These are phyloP conservation scores for Chaetura pelagica DNA, from an alignment of 2,113 vertebrate species.

Conservation along the genomic window DNA sequence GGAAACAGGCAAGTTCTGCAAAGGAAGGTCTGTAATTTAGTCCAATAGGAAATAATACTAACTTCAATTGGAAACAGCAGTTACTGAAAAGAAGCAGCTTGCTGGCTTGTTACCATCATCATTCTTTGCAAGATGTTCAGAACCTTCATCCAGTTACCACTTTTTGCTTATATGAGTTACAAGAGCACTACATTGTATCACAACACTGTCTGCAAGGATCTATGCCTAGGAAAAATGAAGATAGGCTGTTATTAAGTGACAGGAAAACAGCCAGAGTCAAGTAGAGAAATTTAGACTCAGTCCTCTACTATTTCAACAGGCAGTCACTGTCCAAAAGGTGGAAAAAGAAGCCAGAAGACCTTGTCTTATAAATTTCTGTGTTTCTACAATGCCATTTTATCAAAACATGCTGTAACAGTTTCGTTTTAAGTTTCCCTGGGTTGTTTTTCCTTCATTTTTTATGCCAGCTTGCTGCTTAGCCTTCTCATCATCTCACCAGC, in stretches of 20 bases:
- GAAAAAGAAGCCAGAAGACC: background rate
- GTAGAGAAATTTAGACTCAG: background rate
- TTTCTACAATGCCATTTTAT: background rate
- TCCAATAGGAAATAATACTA: conserved; percentile 59
- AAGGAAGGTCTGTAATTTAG: background rate
- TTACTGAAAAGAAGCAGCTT: background rate
- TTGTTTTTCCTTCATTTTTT: background rate
- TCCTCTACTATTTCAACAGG: background rate
- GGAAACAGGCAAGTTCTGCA: conserved; percentile 47
- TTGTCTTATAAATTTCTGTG: background rate
- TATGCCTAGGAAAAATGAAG: background rate
- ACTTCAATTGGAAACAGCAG: conserved; percentile 21
- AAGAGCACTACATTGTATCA: background rate
- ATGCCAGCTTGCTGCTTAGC: background rate
- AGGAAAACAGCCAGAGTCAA: background rate
- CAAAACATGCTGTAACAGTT: background rate
- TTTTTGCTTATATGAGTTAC: background rate
- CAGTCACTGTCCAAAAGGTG: background rate
- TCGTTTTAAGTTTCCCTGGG: background rate
- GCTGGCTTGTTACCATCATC: background rate
- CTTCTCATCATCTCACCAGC: background rate
- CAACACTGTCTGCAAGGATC: background rate
- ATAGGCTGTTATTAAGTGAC: background rate
- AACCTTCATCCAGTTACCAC: background rate
- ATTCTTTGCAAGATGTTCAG: background rate